Conservation (phyloP, 1,140 invertebrate genomes). For the Holcopasites calliopsidis region DNA sequence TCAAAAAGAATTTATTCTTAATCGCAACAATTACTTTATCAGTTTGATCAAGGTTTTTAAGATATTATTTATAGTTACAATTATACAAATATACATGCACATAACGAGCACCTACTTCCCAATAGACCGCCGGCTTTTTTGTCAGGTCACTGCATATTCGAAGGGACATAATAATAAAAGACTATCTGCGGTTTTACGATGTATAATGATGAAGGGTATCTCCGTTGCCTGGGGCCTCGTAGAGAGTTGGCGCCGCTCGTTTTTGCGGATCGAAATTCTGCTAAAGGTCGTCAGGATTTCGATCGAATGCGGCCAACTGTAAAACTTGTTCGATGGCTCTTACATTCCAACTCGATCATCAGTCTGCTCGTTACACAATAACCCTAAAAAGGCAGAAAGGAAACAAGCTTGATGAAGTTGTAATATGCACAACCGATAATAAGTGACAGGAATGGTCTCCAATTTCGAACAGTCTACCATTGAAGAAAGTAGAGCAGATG, state of each 20-base stretch:
- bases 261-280: slow-evolving; percentile 31
- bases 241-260: slow-evolving; percentile 31
- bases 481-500: neutral
- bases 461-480: neutral
- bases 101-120: neutral
- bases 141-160: too few relatives aligned
- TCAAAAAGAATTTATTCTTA: too few relatives aligned
- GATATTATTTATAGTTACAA: too few relatives aligned
- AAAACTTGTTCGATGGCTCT: slow-evolving; percentile 7
- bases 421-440: too few relatives aligned
- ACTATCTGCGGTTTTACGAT: neutral
- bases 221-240: slow-evolving; percentile 16
- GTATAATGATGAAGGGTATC: slow-evolving; percentile 1
- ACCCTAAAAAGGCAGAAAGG: neutral
- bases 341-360: neutral
- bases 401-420: too few relatives aligned
- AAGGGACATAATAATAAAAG: neutral
- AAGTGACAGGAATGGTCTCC: neutral
- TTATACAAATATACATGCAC: too few relatives aligned
- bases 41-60: too few relatives aligned
- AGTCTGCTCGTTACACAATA: neutral
- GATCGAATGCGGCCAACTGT: neutral
- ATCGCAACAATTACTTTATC: too few relatives aligned
- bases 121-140: neutral
- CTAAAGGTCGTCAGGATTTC: slow-evolving; percentile 35